Evolutionary conservation across 2,113 vertebrate genomes (phyloP).

Genomic region (Leucosticte australis): DNA sequence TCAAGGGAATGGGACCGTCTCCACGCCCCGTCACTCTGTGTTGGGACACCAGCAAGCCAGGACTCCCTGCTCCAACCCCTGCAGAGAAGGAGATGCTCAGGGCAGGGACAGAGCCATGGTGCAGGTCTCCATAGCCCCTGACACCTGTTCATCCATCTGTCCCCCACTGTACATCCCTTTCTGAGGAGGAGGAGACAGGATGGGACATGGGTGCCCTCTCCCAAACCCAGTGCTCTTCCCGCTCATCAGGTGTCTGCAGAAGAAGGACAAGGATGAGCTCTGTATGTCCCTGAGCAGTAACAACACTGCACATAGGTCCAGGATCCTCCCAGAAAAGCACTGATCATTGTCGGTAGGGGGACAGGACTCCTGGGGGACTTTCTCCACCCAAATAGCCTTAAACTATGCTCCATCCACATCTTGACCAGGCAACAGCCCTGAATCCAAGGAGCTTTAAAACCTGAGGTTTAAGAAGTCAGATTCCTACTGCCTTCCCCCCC

Average conservation of each 20-base stretch:
- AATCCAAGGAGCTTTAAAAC: neutral
- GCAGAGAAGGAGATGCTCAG: neutral
- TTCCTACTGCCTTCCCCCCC: no score
- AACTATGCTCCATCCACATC: neutral
- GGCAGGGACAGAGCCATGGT: neutral
- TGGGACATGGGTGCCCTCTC: neutral
- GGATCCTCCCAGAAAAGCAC: neutral
- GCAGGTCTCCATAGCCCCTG: neutral
- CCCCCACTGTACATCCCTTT: no score
- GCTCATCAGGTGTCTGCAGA: neutral
- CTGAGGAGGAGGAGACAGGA: neutral
- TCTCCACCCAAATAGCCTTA: neutral
- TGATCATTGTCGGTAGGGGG: rapidly evolving
- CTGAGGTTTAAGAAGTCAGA: neutral
- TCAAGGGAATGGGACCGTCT: neutral
- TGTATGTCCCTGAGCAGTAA: neutral
- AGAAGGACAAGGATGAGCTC: neutral
- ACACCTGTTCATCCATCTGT: rapidly evolving
- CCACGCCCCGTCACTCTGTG: neutral
- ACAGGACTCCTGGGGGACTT: neutral
- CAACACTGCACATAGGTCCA: rapidly evolving
- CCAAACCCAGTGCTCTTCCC: neutral
- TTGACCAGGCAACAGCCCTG: neutral
- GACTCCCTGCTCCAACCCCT: no score
- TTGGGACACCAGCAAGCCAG: neutral